Evolutionary conservation across 1,140 invertebrate species (phyloP).

Genomic region (Drosophila pachea): DNA sequence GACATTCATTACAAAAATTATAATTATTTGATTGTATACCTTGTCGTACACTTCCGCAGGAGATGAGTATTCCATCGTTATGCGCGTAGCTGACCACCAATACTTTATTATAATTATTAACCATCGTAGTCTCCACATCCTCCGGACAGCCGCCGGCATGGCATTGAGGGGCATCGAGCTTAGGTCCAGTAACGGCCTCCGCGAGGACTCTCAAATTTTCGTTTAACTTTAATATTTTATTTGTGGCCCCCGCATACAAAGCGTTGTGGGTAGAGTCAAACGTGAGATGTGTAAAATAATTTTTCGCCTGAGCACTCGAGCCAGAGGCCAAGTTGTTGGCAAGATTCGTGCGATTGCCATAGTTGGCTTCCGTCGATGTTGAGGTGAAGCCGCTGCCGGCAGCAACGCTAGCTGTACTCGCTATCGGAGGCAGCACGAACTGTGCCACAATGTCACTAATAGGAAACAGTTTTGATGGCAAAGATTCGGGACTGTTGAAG

Average conservation of each 20-base stretch:
- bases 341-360: slow-evolving; percentile 34
- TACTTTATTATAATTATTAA: slow-evolving; percentile 95
- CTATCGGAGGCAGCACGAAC: slow-evolving; percentile 51
- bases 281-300: slow-evolving; percentile 81
- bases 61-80: slow-evolving; percentile 87
- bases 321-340: not conserved
- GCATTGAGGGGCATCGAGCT: slow-evolving; percentile 91
- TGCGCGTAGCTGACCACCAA: slow-evolving; percentile 89
- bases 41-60: slow-evolving; percentile 92
- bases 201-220: slow-evolving; percentile 85
- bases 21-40: slow-evolving; percentile 60
- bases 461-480: slow-evolving; percentile 21
- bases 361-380: slow-evolving; percentile 33
- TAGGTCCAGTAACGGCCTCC: slow-evolving; percentile 85
- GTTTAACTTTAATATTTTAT: slow-evolving; percentile 90
- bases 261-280: slow-evolving; percentile 82
- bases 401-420: not conserved
- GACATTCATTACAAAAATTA: not conserved
- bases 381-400: slow-evolving; percentile 18
- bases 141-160: slow-evolving; percentile 89
- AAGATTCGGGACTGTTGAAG: not conserved
- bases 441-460: slow-evolving; percentile 71
- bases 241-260: slow-evolving; percentile 88
- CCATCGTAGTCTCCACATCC: slow-evolving; percentile 84
- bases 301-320: slow-evolving; percentile 34